These are phyloP conservation scores for Malurus splendens DNA, from an alignment of 2,797 vertebrate species.

Conservation along the genomic window DNA sequence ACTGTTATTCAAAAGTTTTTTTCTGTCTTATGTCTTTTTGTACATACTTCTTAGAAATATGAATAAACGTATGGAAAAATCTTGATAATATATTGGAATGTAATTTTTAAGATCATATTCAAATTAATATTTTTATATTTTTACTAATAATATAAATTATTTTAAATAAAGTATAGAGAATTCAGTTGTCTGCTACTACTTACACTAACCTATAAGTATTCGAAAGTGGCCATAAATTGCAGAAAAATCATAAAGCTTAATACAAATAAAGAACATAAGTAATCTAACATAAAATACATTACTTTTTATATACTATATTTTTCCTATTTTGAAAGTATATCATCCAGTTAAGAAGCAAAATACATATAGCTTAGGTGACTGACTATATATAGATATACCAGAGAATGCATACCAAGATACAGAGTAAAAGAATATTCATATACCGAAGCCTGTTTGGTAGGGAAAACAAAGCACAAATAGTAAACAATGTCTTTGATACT, in stretches of 20 bases:
- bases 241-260: background rate
- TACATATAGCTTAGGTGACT: background rate
- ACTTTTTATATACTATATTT: background rate
- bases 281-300: background rate
- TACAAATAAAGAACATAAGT: background rate
- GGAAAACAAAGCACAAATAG: background rate
- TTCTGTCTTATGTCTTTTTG: background rate
- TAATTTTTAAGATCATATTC: background rate
- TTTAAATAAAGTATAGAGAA: background rate
- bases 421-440: background rate
- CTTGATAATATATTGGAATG: background rate
- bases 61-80: background rate
- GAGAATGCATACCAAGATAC: background rate
- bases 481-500: background rate
- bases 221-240: background rate
- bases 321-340: background rate
- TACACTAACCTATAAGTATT: background rate
- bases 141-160: background rate
- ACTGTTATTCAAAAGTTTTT: background rate
- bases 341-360: background rate
- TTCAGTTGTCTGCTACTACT: background rate
- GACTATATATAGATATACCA: background rate
- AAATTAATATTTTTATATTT: background rate
- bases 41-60: background rate
- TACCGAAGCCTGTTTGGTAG: background rate